Percentiles rank a stretch among this genome's conserved stretches.
Conservation (phyloP, 2,888 invertebrate species). For the Taphrorychus bicolor region DNA sequence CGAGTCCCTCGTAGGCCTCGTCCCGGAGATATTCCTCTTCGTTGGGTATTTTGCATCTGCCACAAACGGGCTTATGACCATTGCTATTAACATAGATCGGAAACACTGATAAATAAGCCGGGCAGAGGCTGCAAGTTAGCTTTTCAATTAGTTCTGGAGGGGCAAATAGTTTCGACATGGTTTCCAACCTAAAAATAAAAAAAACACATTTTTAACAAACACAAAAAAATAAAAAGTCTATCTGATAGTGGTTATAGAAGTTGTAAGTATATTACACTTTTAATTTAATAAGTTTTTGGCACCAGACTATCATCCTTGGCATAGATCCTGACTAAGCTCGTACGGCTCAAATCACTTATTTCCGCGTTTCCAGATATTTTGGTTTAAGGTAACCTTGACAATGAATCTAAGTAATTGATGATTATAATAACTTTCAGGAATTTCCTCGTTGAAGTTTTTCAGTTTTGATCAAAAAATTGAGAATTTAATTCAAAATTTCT, state of each 20-base stretch:
- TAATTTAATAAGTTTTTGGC: not conserved
- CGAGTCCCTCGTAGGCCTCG: conserved; percentile 49
- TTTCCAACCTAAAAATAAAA: not conserved
- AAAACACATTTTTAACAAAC: too few species aligned
- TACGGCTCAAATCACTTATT: too few species aligned
- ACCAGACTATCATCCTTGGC: too few species aligned
- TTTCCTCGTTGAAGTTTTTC: too few species aligned
- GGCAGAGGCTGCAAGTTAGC: conserved; percentile 48
- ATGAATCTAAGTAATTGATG: not conserved
- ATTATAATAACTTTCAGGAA: too few species aligned
- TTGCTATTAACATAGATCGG: conserved; percentile 45
- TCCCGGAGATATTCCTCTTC: conserved; percentile 44
- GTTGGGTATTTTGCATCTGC: conserved; percentile 48
- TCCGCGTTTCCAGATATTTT: not conserved
- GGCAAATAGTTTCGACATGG: not conserved
- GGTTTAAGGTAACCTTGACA: not conserved
- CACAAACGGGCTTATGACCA: conserved; percentile 46
- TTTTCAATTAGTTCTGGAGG: conserved; percentile 43
- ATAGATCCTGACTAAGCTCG: too few species aligned
- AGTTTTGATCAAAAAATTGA: too few species aligned
- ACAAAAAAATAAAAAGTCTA: too few species aligned
- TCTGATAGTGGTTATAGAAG: too few species aligned
- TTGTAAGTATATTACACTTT: too few species aligned
- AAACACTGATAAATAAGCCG: conserved; percentile 49
- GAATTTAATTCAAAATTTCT: too few species aligned